phyloP scores from a whole-genome alignment of 2,888 invertebrate species.

The Heliconius aoede region DNA sequence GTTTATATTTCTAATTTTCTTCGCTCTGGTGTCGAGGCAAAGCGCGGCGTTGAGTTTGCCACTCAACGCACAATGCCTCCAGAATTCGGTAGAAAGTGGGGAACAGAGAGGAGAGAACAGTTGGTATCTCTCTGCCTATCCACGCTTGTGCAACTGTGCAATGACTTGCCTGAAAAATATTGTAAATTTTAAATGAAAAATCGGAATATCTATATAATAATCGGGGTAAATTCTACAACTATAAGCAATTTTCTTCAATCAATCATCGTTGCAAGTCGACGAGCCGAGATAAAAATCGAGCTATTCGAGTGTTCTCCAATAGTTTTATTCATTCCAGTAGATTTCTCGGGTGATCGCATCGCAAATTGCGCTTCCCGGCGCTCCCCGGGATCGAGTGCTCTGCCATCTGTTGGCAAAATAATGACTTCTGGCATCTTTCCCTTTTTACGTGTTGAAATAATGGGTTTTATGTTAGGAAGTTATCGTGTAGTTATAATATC shows the following conservation, averaged over 20 bases:
- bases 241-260: constrained; percentile 30
- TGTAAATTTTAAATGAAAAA: too few relatives aligned
- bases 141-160: too few relatives aligned
- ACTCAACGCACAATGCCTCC: too few relatives aligned
- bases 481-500: not conserved
- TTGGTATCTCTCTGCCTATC: too few relatives aligned
- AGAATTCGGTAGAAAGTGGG: too few relatives aligned
- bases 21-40: too few relatives aligned
- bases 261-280: constrained; percentile 46
- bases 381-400: constrained; percentile 78
- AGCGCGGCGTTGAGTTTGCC: too few relatives aligned
- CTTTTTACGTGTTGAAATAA: constrained; percentile 10
- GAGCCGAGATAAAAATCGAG: constrained; percentile 58
- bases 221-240: not conserved
- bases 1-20: too few relatives aligned
- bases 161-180: too few relatives aligned
- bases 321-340: constrained; percentile 82
- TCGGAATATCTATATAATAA: not conserved
- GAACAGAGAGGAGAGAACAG: too few relatives aligned
- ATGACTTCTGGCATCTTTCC: constrained; percentile 74
- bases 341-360: constrained; percentile 77
- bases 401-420: constrained; percentile 82
- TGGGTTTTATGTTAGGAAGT: not conserved
- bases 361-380: constrained; percentile 77
- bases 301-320: constrained; percentile 69